A percentile compares a stretch with the other conserved stretches of the same genome.
phyloP scores from a whole-genome alignment of 2,888 invertebrate genomes.

The Spisula subtruncata region DNA sequence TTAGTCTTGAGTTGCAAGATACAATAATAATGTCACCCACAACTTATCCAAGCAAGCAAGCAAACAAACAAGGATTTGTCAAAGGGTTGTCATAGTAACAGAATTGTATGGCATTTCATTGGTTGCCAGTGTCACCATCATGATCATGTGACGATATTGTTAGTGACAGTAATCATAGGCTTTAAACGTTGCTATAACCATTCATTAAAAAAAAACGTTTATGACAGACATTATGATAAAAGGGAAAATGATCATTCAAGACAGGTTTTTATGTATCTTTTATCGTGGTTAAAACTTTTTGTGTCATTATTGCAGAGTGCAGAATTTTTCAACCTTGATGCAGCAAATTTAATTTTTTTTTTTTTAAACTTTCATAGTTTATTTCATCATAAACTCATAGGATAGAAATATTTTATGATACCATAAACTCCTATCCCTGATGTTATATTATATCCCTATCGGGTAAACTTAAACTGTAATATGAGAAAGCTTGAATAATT shows the following conservation, averaged over 20 bases:
- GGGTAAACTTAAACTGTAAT: constrained; percentile 19
- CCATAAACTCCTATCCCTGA: constrained; percentile 30
- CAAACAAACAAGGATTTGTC: neutral
- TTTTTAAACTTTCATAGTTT: neutral
- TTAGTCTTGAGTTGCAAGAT: no score
- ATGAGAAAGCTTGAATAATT: neutral
- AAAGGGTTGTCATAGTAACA: neutral
- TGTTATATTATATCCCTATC: neutral
- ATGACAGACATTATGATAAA: neutral
- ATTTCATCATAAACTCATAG: constrained; percentile 25
- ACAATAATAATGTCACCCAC: no score
- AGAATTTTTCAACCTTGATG: neutral
- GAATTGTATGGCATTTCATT: neutral
- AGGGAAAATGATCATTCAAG: neutral
- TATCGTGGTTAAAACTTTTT: constrained; percentile 1
- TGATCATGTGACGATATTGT: neutral
- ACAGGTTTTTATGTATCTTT: neutral
- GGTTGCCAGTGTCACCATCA: neutral
- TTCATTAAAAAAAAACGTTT: neutral
- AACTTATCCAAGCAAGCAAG: no score
- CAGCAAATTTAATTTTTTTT: constrained; percentile 1
- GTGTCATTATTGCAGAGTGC: neutral
- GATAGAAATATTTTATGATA: constrained; percentile 27
- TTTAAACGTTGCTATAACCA: neutral
- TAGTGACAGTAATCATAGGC: neutral